phyloP scores from a whole-genome alignment of 1,140 invertebrate species.

The Campoletis sonorensis region DNA sequence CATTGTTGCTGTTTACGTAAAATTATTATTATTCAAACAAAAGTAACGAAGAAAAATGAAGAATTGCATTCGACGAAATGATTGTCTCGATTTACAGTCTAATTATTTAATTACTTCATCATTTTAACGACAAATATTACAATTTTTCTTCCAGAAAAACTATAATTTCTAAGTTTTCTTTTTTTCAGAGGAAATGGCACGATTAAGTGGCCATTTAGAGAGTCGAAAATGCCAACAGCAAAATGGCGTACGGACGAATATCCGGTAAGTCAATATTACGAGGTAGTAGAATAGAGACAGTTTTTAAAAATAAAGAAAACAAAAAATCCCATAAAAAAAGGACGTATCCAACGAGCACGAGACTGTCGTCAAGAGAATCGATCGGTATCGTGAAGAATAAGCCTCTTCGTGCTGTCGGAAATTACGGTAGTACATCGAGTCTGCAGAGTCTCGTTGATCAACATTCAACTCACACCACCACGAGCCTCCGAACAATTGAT shows the following conservation, averaged over 20 bases:
- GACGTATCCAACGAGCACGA: slow-evolving; percentile 57
- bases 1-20: background rate
- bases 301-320: background rate
- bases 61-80: too few species aligned
- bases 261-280: slow-evolving; percentile 59
- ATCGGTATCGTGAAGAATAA: slow-evolving; percentile 53
- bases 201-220: slow-evolving; percentile 78
- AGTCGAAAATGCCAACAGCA: slow-evolving; percentile 52
- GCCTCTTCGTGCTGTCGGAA: slow-evolving; percentile 58
- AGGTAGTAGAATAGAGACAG: background rate
- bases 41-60: background rate
- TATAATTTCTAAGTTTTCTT: too few species aligned
- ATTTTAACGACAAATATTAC: too few species aligned
- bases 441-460: slow-evolving; percentile 62
- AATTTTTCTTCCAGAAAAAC: too few species aligned
- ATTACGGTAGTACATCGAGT: slow-evolving; percentile 66
- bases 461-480: slow-evolving; percentile 51
- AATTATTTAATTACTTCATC: too few species aligned
- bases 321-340: slow-evolving; percentile 22
- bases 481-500: slow-evolving; percentile 61
- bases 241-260: slow-evolving; percentile 54
- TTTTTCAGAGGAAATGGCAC: slow-evolving; percentile 80
- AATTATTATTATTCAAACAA: background rate
- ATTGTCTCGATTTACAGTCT: too few species aligned
- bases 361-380: slow-evolving; percentile 59